phyloP scores from a whole-genome alignment of 1,140 invertebrate genomes.

The Tetramorium parvispinum region DNA sequence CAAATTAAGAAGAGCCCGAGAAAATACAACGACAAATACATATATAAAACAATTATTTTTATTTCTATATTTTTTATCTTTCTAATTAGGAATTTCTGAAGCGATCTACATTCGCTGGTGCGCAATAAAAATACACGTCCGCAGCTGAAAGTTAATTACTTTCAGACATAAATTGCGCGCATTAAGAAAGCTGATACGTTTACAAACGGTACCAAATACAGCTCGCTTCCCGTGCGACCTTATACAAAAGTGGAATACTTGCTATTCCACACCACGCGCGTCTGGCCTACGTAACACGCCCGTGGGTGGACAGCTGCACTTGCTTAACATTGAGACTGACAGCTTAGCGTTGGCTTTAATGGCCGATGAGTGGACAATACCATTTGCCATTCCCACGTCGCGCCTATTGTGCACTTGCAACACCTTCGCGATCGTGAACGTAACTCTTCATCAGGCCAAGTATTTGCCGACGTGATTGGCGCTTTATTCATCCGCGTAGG shows the following conservation, averaged over 20 bases:
- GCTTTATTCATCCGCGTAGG: neutral
- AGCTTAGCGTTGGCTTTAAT: conserved; percentile 34
- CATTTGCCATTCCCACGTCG: conserved; percentile 22
- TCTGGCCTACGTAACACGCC: conserved; percentile 36
- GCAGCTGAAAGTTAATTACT: no score
- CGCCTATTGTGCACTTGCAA: conserved; percentile 30
- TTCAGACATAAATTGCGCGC: no score
- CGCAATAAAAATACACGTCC: neutral
- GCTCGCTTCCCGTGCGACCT: neutral
- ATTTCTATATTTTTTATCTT: neutral
- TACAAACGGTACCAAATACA: neutral
- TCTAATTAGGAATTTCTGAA: neutral
- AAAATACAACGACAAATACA: neutral
- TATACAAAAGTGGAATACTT: conserved; percentile 30
- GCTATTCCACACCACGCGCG: neutral
- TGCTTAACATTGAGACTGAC: conserved; percentile 23
- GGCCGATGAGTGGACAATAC: conserved; percentile 27
- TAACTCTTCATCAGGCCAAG: neutral
- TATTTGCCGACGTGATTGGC: neutral
- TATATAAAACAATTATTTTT: neutral
- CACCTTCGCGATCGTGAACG: neutral
- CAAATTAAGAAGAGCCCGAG: neutral
- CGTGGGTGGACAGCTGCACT: conserved; percentile 45
- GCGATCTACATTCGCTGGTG: no score
- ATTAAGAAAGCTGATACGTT: neutral